Percentiles rank a stretch among this genome's conserved stretches.
Conservation (phyloP, 2,888 invertebrate genomes). For the Acrobasis repandana region DNA sequence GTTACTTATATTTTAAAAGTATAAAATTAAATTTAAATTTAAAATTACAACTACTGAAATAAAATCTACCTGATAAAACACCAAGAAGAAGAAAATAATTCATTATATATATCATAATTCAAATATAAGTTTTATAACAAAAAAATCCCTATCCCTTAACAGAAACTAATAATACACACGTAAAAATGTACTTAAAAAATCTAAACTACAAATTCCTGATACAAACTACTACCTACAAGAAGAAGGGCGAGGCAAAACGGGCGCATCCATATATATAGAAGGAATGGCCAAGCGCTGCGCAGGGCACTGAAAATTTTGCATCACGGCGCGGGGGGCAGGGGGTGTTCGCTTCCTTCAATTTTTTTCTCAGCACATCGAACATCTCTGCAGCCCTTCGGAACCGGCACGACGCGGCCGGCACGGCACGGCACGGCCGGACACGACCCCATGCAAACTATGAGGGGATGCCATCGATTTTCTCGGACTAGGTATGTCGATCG, state of each 20-base stretch:
- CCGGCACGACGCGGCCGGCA: background rate
- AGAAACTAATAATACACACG: no score
- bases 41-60: no score
- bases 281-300: conserved; percentile 55
- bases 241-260: background rate
- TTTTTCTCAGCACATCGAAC: conserved; percentile 55
- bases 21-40: no score
- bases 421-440: conserved; percentile 42
- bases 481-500: conserved; percentile 76
- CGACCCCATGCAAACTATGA: conserved; percentile 79
- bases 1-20: no score
- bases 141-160: no score
- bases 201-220: no score
- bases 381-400: conserved; percentile 31
- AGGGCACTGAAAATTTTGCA: conserved; percentile 68
- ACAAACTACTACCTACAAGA: background rate
- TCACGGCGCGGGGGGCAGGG: conserved; percentile 48
- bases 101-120: no score
- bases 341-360: conserved; percentile 51
- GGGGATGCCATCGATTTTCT: conserved; percentile 79
- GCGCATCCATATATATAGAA: conserved; percentile 33
- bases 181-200: no score
- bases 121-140: no score
- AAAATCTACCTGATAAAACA: no score
- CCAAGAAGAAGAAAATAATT: no score